Evolutionary conservation across 2,888 invertebrate genomes (phyloP), one percentile per base, ranked within the genome.

Genomic region (Aphidius colemani): DNA sequence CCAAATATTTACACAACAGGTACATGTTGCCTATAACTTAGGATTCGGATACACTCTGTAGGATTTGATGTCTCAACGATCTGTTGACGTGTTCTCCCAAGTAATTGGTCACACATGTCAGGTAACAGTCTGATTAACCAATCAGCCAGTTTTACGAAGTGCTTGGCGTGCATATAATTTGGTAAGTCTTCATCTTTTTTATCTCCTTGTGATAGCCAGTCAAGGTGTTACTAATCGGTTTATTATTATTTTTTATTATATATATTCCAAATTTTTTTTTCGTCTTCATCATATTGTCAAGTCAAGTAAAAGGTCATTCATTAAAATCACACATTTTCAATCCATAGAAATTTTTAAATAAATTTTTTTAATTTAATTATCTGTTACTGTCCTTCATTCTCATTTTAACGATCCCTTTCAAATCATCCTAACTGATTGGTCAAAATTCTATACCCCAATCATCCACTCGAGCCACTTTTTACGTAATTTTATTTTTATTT

Each of bases 51-150:
- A 18, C 18, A 30, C 41, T 53, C 59, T 48, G 45, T n/a, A 56
- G 59, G 49, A n/a, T n/a, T n/a, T 18, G 64, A 59, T 41, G 44
- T 44, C 30, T 39, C 61, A 46, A 61, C 56, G 58, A 65, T 50
- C 45, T 55, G 60, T 55, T 61, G 56, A 65, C 64, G 58, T 51
- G 60, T 55, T 56, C 55, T 39, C 45, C 55, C 53, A 18, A 48
- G 51, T 65, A 65, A 65, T 65, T 65, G 61, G 65, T 65, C 61
- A 65, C 57, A 65, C 65, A 65, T 65, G 65, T 65, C 58, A 30
- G 61, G 46, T 46, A 53, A 55, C 39, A 57, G 49, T 57, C 61
- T 53, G 57, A 61, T 58, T 61, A 61, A 57, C 53, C 44, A 56
- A 57, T 64, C 53, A 61, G 48, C 4, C 57, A 57, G 39, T 39